Evolutionary conservation across 2,113 vertebrate genomes (phyloP).

Genomic region (Fukomys damarensis): DNA sequence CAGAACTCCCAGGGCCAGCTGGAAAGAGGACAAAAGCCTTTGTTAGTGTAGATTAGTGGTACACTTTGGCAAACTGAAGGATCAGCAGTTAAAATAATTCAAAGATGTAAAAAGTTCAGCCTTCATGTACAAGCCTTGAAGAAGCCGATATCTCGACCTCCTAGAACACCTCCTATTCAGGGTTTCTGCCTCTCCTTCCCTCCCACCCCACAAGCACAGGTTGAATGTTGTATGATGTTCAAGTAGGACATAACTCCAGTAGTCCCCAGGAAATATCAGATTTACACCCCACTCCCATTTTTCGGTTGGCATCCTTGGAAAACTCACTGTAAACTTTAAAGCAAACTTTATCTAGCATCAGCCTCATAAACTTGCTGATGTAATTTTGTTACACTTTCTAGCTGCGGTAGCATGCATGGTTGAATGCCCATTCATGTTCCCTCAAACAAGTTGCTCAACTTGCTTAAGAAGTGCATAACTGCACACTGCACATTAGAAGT

Average conservation of each 20-base stretch:
- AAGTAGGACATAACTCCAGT: not conserved
- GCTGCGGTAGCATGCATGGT: not conserved
- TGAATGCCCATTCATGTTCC: not conserved
- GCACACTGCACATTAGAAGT: not conserved
- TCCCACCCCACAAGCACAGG: not conserved
- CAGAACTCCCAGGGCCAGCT: slow-evolving; percentile 92
- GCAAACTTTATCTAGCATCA: slow-evolving; percentile 8
- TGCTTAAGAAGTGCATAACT: not conserved
- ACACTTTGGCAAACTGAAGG: not conserved
- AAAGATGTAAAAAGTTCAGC: not conserved
- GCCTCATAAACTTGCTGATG: not conserved
- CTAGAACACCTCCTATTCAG: not conserved
- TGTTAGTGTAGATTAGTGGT: not conserved
- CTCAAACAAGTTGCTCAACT: not conserved
- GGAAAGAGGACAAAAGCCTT: slow-evolving; percentile 62
- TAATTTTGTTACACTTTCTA: not conserved
- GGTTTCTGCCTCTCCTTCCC: not conserved
- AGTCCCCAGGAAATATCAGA: not conserved
- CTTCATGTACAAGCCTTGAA: not conserved
- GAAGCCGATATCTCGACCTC: not conserved
- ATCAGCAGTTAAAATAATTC: not conserved
- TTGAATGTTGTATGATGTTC: not conserved
- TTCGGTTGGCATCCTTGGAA: not conserved
- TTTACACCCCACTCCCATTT: not conserved
- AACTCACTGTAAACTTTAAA: not conserved